Base-by-base conservation (phyloP, 2,888 invertebrate species). In the Caenorhabditis doughertyi region DNA sequence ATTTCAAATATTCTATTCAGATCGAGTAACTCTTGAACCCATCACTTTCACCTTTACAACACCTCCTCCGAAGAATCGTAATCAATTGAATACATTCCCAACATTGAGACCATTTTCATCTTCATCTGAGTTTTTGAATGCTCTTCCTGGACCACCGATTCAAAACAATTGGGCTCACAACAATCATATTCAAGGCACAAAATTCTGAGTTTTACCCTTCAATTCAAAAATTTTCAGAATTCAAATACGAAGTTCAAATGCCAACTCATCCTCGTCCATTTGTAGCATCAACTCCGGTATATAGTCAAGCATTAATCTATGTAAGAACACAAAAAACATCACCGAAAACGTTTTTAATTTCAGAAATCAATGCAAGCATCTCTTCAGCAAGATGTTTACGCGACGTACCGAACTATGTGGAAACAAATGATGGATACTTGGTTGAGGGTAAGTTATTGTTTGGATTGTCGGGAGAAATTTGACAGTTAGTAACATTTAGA, bases 31-130 rank as follows among this genome's bases (percentile, higher is more conserved):
- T 27, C 51, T 62, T 25, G 70, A 83, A 47, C 79, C 80, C 9
- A 83, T 83, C 53, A 83, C 83, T 3, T 83, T 83, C 62, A 83
- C 83, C 4, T 83, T 83, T 32, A 83, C 83, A 11, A 83, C 83
- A n/a, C 76, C 79, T 0, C 58, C 64, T 35, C 68, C 81, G 18
- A 79, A 79, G 42, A 2, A 35, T 16, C 32, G 35, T 2, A 72
- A 64, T 35, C 51, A 25, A 25, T 32, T 71, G 42, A 79, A 60
- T 25, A 58, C 8, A 13, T 79, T 72, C 44, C 79, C 79, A 2
- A 79, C 79, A 7, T 35, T 79, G 25, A 58, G 72, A 9, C 79
- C 79, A 5, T 79, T 71, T 47, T 39, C 53, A 1, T 47, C 64
- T 8, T 44, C 74, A 18, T 51, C 44, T 21, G 56, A 64, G 23